A percentile compares a stretch with the other conserved stretches of the same genome.
phyloP scores from a whole-genome alignment of 2,113 vertebrate genomes.

The Suncus etruscus region DNA sequence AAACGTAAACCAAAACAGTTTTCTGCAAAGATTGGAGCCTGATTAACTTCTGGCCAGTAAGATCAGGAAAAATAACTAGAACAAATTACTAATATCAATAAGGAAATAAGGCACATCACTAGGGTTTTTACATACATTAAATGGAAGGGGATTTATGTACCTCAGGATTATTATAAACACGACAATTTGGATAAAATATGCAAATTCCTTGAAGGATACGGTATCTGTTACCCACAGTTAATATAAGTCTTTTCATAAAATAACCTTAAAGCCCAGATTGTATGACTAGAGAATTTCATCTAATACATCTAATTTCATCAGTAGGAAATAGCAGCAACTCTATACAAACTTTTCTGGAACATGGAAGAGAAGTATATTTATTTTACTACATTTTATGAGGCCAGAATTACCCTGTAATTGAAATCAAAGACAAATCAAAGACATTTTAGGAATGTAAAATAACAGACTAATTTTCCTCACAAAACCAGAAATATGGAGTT shows the following conservation, averaged over 20 bases:
- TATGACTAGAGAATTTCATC: background rate
- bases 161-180: background rate
- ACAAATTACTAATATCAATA: constrained; percentile 1
- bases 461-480: background rate
- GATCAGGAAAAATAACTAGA: constrained; percentile 2
- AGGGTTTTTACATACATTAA: background rate
- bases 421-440: constrained; percentile 21
- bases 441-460: constrained; percentile 23
- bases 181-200: background rate
- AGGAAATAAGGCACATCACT: background rate
- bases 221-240: background rate
- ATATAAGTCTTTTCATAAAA: background rate
- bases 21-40: too few species aligned
- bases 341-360: constrained; percentile 15
- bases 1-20: background rate
- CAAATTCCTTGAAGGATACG: background rate
- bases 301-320: background rate
- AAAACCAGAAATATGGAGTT: background rate
- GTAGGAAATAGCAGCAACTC: constrained; percentile 3
- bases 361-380: background rate
- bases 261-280: background rate
- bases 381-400: background rate
- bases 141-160: background rate
- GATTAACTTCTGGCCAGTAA: background rate
- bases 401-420: background rate